Evolutionary conservation across 2,888 invertebrate genomes (phyloP), one percentile per base, ranked within the genome.

Genomic region (Diloba caeruleocephala): DNA sequence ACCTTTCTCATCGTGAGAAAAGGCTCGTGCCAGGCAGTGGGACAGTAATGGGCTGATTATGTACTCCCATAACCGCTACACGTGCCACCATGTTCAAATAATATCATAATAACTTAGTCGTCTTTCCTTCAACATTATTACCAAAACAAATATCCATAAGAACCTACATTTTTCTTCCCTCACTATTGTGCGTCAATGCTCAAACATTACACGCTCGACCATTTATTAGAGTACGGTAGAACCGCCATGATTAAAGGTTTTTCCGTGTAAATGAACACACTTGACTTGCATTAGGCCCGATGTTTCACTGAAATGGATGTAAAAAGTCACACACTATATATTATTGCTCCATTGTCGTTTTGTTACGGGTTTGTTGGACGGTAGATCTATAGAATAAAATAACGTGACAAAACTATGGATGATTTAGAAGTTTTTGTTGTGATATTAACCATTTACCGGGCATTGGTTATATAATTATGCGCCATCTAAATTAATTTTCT

Each of bases 151-250:
- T 1, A 17, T 17, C 4, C n/a, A 17, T 36, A 21, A 3, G 2
- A 21, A 4, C 7, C 5, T 21, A 21, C 21, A 4, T 21, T 6
- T 4, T 23, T 13, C 31, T 28, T 34, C 41, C 28, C 62, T 51
- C 48, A 51, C 23, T 12, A 36, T 32, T 19, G 38, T 42, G 17
- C 23, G 42, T 38, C 65, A 45, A 36, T 34, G 37, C 23, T 19
- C 13, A 9, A 45, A 66, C 71, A 77, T 77, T 78, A 79, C 67
- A 71, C 57, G 59, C 66, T 73, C 66, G 55, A 63, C 74, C 78
- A 82, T 83, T 83, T 82, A 71, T 75, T 74, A 71, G 57, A 76
- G 75, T 75, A 71, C 57, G 64, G 59, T 65, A 36, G 25, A 49
- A 44, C 46, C 44, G 31, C 58, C 67, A 69, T 76, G 74, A 78